A percentile compares a stretch with the other conserved stretches of the same genome.
phyloP scores from a whole-genome alignment of 1,140 invertebrate species.

The Steinernema feltiae region DNA sequence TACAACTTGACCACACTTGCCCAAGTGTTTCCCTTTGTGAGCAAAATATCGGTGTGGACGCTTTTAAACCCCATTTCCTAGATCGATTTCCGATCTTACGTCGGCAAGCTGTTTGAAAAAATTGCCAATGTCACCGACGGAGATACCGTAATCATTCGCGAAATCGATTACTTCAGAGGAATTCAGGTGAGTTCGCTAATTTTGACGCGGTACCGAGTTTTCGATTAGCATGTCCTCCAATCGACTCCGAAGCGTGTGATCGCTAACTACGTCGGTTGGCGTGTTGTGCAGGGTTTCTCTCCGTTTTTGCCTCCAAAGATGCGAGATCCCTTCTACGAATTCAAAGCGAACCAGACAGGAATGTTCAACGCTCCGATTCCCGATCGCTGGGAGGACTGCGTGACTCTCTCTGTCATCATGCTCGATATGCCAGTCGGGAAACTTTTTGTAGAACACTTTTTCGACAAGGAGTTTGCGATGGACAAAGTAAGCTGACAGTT shows the following conservation, averaged over 20 bases:
- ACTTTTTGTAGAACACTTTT: conserved; percentile 53
- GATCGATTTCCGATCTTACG: conserved; percentile 45
- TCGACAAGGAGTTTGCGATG: conserved; percentile 48
- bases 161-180: conserved; percentile 44
- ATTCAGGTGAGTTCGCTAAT: no score
- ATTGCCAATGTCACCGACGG: conserved; percentile 37
- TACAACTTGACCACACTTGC: conserved; percentile 42
- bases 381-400: conserved; percentile 52
- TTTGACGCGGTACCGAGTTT: no score
- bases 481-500: conserved; percentile 28
- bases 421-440: conserved; percentile 55
- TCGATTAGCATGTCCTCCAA: conserved; percentile 60
- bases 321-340: conserved; percentile 47
- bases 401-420: conserved; percentile 44
- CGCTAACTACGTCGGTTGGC: conserved; percentile 54
- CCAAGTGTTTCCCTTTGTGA: conserved; percentile 40
- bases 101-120: conserved; percentile 41
- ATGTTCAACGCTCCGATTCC: conserved; percentile 41
- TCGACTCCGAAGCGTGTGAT: conserved; percentile 64
- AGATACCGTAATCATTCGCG: conserved; percentile 47
- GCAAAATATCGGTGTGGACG: no score
- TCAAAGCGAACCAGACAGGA: conserved; percentile 51
- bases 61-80: conserved; percentile 22
- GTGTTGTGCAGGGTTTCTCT: conserved; percentile 48
- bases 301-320: conserved; percentile 44